Evolutionary conservation across 2,888 invertebrate species (phyloP).

Genomic region (Euplagia quadripunctaria): DNA sequence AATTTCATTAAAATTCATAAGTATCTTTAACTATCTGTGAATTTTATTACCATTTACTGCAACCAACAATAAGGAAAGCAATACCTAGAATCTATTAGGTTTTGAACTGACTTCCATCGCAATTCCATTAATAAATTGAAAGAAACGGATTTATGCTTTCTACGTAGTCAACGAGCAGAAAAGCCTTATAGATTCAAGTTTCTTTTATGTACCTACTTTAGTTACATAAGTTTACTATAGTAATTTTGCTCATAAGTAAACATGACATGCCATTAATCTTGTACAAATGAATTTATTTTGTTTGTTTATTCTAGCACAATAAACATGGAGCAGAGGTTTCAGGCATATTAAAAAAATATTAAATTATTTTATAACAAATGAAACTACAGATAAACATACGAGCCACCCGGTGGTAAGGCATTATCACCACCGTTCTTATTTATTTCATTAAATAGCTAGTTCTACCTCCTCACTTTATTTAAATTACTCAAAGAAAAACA

Average conservation of each 20-base stretch:
- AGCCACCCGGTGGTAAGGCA: too few species aligned
- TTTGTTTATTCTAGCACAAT: not conserved
- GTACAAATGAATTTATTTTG: not conserved
- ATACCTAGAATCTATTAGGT: constrained; percentile 13
- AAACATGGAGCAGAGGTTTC: not conserved
- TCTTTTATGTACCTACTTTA: not conserved
- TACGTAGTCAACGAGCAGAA: constrained; percentile 10
- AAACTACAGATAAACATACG: not conserved
- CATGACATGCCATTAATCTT: not conserved
- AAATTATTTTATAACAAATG: too few species aligned
- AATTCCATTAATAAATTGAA: constrained; percentile 21
- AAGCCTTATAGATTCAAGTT: constrained; percentile 12
- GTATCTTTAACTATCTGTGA: too few species aligned
- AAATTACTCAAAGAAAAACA: too few species aligned
- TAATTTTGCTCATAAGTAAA: not conserved
- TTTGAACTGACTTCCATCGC: constrained; percentile 9
- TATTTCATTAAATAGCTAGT: too few species aligned
- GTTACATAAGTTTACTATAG: not conserved
- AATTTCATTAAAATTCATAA: too few species aligned
- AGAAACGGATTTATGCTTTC: constrained; percentile 20
- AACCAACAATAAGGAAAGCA: constrained; percentile 4
- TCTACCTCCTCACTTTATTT: too few species aligned
- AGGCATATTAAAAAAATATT: not conserved
- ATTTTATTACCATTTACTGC: not conserved
- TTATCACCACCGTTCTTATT: not conserved